These are phyloP conservation scores for Catocala sponsa DNA, from an alignment of 2,888 invertebrate species.

Conservation along the genomic window DNA sequence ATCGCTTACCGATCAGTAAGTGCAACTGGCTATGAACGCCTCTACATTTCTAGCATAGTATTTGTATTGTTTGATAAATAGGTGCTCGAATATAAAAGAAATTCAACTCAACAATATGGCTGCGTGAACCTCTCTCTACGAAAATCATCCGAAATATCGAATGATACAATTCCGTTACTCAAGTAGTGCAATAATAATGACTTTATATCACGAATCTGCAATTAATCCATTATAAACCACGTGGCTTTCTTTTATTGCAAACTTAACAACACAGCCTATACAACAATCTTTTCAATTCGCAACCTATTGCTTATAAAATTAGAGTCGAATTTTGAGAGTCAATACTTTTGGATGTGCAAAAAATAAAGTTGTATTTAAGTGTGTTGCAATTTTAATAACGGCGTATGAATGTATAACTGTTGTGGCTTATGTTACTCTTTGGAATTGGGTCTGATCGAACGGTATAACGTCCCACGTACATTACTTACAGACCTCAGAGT, in stretches of 20 bases:
- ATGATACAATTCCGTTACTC: conserved; percentile 43
- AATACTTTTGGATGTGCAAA: conserved; percentile 6
- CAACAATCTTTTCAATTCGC: neutral
- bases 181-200: conserved; percentile 48
- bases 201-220: conserved; percentile 52
- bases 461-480: conserved; percentile 23
- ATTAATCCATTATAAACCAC: conserved; percentile 52
- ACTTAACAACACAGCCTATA: conserved; percentile 12
- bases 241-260: conserved; percentile 51
- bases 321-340: conserved; percentile 23
- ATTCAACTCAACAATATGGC: no score
- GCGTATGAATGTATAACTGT: conserved; percentile 50
- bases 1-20: no score
- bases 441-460: conserved; percentile 32
- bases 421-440: conserved; percentile 30
- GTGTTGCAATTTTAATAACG: conserved; percentile 56
- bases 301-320: neutral
- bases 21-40: no score
- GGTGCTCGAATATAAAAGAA: no score
- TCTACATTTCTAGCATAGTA: no score
- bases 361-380: conserved; percentile 33
- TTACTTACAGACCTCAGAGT: neutral
- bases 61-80: no score
- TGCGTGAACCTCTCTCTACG: conserved; percentile 17
- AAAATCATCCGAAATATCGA: conserved; percentile 22